Base-by-base conservation (phyloP, 2,888 invertebrate species). In the Hirtodrosophila confusa region DNA sequence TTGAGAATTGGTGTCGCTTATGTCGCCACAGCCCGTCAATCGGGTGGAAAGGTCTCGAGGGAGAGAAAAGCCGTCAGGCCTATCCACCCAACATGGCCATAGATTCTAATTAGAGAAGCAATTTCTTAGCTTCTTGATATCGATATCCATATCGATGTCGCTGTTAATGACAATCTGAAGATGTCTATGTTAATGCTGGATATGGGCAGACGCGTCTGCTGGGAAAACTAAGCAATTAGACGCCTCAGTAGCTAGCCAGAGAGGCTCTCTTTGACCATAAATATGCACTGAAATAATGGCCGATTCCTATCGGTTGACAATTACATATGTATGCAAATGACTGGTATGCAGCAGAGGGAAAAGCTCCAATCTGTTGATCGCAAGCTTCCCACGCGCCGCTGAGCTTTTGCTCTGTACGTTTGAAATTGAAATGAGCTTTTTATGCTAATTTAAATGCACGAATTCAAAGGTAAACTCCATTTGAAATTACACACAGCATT, bases 381-480 rank as follows among this genome's bases (percentile, higher is more conserved):
- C 50, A 31, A 33, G 17, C 72, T 73, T 61, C 74, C 74, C 66
- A 74, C 70, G 61, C 75, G 65, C 39, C 47, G 62, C 31, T 65
- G 44, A 62, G 58, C 57, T 56, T 48, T 66, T 57, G 41, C 55
- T 53, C 64, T 54, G 9, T 50, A 49, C 61, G 33, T 8, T 17
- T 17, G 56, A 76, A 70, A 62, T 54, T 75, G 57, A 64, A 78
- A 78, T 78, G 71, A 62, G 70, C 64, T 69, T 74, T 69, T 58
- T 74, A 78, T 79, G 74, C 62, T 58, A 79, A 78, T 78, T 7
- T 44, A 64, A 69, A 65, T 75, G 68, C 70, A 78, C 63, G 56
- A 70, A 78, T 64, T 71, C 63, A 60, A 74, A 58, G 65, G 67
- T 64, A 75, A 17, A 75, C 65, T 65, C 55, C 58, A 73, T 61